phyloP scores from a whole-genome alignment of 2,113 vertebrate genomes.

The Eidolon helvum region DNA sequence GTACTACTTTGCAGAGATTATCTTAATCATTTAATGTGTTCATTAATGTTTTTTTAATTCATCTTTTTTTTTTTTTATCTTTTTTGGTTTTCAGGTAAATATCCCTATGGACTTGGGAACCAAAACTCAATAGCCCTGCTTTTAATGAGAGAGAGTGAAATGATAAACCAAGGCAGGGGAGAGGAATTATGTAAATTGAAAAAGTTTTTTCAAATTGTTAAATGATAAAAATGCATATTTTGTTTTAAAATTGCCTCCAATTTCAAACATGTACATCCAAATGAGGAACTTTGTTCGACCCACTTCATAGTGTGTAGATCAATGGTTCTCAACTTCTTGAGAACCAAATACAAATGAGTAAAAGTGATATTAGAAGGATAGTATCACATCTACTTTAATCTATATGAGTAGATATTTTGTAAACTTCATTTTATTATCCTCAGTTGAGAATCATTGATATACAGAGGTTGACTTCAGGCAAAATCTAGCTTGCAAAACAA shows the following conservation, averaged over 20 bases:
- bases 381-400: not conserved
- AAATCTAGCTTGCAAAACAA: not conserved
- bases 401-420: not conserved
- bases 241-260: not conserved
- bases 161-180: not conserved
- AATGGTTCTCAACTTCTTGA: not conserved
- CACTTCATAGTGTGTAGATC: not conserved
- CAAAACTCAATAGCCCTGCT: not conserved
- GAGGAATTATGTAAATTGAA: not conserved
- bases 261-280: not conserved
- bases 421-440: not conserved
- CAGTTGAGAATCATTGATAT: not conserved
- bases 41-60: constrained; percentile 5
- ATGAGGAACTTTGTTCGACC: not conserved
- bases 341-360: not conserved
- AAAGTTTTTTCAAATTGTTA: constrained; percentile 15
- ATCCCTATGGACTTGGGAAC: not conserved
- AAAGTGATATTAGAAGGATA: not conserved
- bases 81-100: constrained; percentile 38
- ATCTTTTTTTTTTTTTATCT: not conserved
- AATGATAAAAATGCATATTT: not conserved
- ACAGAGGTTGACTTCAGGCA: not conserved
- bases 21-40: not conserved
- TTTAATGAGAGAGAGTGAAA: constrained; percentile 37
- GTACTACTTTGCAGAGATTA: not conserved